A percentile compares a stretch with the other conserved stretches of the same genome.
These are phyloP conservation scores for Scaptomyza hsui DNA, from an alignment of 1,140 invertebrate genomes.

Conservation along the genomic window DNA sequence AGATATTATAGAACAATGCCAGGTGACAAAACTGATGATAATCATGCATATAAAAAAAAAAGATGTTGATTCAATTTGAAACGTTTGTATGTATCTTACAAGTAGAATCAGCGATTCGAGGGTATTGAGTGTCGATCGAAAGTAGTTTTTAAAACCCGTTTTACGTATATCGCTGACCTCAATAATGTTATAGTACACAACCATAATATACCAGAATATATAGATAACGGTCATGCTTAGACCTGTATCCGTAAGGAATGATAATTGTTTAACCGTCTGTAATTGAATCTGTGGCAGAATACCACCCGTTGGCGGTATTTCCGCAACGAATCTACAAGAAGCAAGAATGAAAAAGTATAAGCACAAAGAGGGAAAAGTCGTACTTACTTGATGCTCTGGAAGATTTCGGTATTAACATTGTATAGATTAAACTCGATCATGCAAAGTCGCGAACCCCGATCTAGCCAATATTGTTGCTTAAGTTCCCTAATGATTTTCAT, in stretches of 20 bases:
- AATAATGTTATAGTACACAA: slow-evolving; percentile 60
- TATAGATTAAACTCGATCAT: slow-evolving; percentile 71
- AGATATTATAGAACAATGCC: slow-evolving; percentile 64
- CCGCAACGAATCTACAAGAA: slow-evolving; percentile 65
- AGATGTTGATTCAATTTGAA: no score
- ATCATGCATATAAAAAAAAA: not conserved
- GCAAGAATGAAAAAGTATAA: not conserved
- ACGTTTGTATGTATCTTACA: slow-evolving; percentile 34
- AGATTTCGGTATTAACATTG: slow-evolving; percentile 67
- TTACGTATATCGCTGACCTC: slow-evolving; percentile 49
- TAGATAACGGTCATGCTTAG: slow-evolving; percentile 41
- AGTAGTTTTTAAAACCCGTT: slow-evolving; percentile 47
- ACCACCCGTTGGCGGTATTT: slow-evolving; percentile 72
- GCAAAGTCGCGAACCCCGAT: slow-evolving; percentile 64
- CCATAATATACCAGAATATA: slow-evolving; percentile 71
- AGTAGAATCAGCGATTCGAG: slow-evolving; percentile 59
- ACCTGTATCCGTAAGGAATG: slow-evolving; percentile 55
- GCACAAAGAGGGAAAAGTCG: not conserved
- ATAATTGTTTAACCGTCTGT: slow-evolving; percentile 56
- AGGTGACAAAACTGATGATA: slow-evolving; percentile 55
- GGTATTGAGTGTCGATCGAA: slow-evolving; percentile 51
- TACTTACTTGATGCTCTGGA: slow-evolving; percentile 68
- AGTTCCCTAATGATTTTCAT: slow-evolving; percentile 31
- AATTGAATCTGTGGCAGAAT: slow-evolving; percentile 64
- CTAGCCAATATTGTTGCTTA: slow-evolving; percentile 52